A percentile compares a stretch with the other conserved stretches of the same genome.
phyloP scores from a whole-genome alignment of 1,140 invertebrate species.

The Cardiocondyla obscurior region DNA sequence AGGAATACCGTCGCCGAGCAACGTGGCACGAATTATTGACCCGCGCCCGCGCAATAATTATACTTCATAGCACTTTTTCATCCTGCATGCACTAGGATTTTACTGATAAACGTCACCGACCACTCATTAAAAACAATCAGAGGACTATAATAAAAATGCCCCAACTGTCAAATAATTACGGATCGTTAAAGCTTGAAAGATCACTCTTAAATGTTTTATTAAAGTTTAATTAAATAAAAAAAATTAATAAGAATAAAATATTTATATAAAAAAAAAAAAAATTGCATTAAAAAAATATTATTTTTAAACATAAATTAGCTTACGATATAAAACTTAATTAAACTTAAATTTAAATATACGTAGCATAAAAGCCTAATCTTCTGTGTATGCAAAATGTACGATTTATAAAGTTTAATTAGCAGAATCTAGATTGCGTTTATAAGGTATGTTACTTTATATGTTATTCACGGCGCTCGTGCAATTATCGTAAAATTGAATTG shows the following conservation, averaged over 20 bases:
- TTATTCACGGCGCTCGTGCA: not conserved
- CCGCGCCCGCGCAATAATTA: constrained; percentile 80
- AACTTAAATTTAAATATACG: not conserved
- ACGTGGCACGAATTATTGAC: constrained; percentile 80
- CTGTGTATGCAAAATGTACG: constrained; percentile 1
- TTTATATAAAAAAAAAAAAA: not conserved
- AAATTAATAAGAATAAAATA: not conserved
- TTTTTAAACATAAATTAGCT: not conserved
- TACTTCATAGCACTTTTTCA: constrained; percentile 70
- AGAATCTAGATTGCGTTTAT: not conserved
- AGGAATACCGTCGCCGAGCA: constrained; percentile 74
- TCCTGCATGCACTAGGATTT: not conserved
- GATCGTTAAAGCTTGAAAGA: not conserved
- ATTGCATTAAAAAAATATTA: not conserved
- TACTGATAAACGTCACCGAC: constrained; percentile 21
- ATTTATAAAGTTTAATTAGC: constrained; percentile 23
- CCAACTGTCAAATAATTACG: not conserved
- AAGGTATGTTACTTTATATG: not conserved
- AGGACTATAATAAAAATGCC: not conserved
- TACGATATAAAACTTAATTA: not conserved
- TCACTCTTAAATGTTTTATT: not conserved
- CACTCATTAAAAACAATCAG: not conserved
- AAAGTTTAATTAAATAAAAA: not conserved
- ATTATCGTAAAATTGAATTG: not conserved
- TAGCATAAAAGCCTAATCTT: not conserved